Base-by-base conservation (phyloP, 1,140 invertebrate species). In the Myzus persicae region DNA sequence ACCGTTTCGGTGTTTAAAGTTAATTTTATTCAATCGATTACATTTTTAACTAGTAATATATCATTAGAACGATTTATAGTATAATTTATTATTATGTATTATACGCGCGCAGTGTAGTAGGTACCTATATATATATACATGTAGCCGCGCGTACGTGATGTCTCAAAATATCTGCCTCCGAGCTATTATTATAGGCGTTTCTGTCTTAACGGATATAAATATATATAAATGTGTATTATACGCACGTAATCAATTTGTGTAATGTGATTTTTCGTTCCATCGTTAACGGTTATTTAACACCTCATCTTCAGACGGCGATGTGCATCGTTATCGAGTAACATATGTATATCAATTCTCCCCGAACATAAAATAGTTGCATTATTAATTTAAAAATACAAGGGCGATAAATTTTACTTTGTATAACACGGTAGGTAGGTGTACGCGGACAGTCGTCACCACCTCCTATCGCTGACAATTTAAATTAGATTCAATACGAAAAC, bases 11-110 rank as follows among this genome's bases (percentile, higher is more conserved):
- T 88, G 22, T 87, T 89, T 89, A 54, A 51, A 89, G 48, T 40
- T 89, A 89, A 89, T 89, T 54, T 89, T 89, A 89, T 89, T 89
- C 88, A 89, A 89, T 89, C 88, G 88, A 89, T 89, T 89, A 89
- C 36, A 54, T 54, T 89, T 89, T n/a, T 24, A 36, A 89, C 88
- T 31, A 22, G 46, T 89, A 89, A 89, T 89, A 89, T 89, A 89
- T 89, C 36, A 89, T 89, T 54, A 54, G 46, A 38, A 54, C 88
- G 88, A 89, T 89, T 89, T 54, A 89, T 54, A 54, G 24, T 89
- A 40, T 54, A 48, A 22, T 48, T 51, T 89, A 46, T 38, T 51
- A 89, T 51, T 88, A 46, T 88, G 26, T 42, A 84, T 42, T 84
- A 84, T 84, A 84, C 24, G 44, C 24, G 44, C n/a, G 46, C 44